Base-by-base conservation (phyloP, 2,797 vertebrate genomes). In the Halcyon leucocephala region DNA sequence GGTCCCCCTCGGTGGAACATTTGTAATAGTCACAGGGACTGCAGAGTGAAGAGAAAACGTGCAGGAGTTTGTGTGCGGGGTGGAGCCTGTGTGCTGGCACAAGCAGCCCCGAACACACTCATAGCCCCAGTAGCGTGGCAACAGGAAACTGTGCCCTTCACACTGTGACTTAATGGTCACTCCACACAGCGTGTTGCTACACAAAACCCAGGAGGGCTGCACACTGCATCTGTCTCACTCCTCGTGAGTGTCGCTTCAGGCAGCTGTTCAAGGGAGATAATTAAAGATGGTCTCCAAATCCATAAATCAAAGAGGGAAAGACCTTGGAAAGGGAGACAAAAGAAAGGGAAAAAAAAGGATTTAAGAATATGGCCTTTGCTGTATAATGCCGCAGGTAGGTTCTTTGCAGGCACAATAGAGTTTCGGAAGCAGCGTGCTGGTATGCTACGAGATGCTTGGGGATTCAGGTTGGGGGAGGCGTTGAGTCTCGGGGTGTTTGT, bases 281-380 rank as follows among this genome's bases (percentile, higher is more conserved):
- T 93, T 95, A 95, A 86, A 95, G 91, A 86, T 70, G 85, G 82
- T 67, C 84, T 89, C 72, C 54, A 82, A 91, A 83, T 72, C 66
- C 89, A 95, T 80, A 90, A 93, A 96, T 94, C 85, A 95, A 91
- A 93, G 87, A 10, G 48, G 74, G 42, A 69, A 81, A 52, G 70
- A 76, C 73, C 80, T 93, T 84, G 82, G 54, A 79, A 57, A 72
- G 7, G 12, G 70, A 28, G 46, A 83, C 29, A 86, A 90, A 90
- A 94, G 67, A 44, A 86, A 78, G 52, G 10, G 33, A 82, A 74
- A 74, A 26, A 67, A 87, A 81, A 51, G 8, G 37, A 58, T 48
- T 81, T 51, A 1, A 74, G 77, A 72, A 44, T 48, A 57, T 26
- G 29, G n/a, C 60, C 60, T 28, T 57, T 85, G 67, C 84, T 73